Evolutionary conservation across 2,888 invertebrate genomes (phyloP).

Genomic region (Tethea ocularis): DNA sequence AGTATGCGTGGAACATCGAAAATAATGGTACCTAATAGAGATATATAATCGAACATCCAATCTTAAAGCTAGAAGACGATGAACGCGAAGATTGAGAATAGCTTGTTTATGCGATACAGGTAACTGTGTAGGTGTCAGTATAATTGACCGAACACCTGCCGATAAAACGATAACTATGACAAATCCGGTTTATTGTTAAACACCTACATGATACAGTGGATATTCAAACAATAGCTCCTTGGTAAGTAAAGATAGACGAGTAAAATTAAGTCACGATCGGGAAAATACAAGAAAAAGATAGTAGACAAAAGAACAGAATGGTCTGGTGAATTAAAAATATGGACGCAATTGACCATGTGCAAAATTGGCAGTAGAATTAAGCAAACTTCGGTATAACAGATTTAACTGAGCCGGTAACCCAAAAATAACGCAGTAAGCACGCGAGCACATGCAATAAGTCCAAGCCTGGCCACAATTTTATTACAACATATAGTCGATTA

Average conservation of each 20-base stretch:
- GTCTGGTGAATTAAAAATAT: conserved; percentile 8
- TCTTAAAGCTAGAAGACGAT: conserved; percentile 34
- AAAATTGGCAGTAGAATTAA: conserved; percentile 14
- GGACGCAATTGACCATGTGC: conserved; percentile 30
- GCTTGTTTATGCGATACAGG: conserved; percentile 34
- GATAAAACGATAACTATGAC: conserved; percentile 11
- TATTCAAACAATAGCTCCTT: conserved; percentile 1
- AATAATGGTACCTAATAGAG: conserved; percentile 39
- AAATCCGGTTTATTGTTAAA: conserved; percentile 15
- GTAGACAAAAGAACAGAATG: not conserved
- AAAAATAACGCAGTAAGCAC: conserved; percentile 22
- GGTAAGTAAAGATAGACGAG: not conserved
- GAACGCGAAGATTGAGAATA: conserved; percentile 46
- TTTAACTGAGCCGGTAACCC: conserved; percentile 14
- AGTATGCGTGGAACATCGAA: conserved; percentile 37
- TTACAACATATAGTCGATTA: conserved; percentile 34
- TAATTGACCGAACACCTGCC: conserved; percentile 53
- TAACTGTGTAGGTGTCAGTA: conserved; percentile 39
- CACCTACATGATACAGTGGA: not conserved
- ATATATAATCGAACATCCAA: conserved; percentile 37
- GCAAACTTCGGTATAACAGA: conserved; percentile 10
- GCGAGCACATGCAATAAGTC: conserved; percentile 32
- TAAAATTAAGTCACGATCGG: not conserved
- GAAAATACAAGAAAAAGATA: not conserved
- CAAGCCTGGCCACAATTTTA: conserved; percentile 24